Evolutionary conservation across 2,113 vertebrate species (phyloP), one percentile per base, ranked within the genome.

Genomic region (Hippoglossus stenolepis): DNA sequence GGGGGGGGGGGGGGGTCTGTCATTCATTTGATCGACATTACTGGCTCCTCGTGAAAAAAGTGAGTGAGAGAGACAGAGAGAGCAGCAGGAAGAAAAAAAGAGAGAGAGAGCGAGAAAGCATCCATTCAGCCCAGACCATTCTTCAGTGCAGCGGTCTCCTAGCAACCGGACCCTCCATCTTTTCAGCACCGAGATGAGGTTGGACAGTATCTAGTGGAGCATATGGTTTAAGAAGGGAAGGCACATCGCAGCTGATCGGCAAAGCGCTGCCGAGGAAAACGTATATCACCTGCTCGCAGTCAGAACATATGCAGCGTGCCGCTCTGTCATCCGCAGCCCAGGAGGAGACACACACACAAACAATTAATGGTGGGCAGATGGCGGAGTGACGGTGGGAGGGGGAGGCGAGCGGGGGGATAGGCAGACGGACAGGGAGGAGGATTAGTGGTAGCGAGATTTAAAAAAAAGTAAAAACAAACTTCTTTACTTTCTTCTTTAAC

Each of bases 281-380:
- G 83, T 87, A 86, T 76, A 85, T 93, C 91, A 93, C 92, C 92
- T 90, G 89, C 84, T 90, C 38, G 54, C 87, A 75, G 81, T 90
- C 77, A 38, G 67, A 92, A 84, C 90, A 91, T 91, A 90, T 80
- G 90, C 85, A 85, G 66, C 17, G 76, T 71, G 76, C 4, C 73
- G 76, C 83, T 83, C 77, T 77, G 87, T 89, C 91, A 80, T 84
- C 76, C 49, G 3, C 82, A 79, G 80, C 88, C 75, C 83, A 63
- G 77, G 70, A 91, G 84, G 68, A 83, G 68, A 90, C 78, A 85
- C 88, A 84, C 85, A 90, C 80, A 85, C 88, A 84, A 86, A 92
- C 91, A 90, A 90, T 92, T 90, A 92, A 90, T 92, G 89, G 85
- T 69, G 81, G 91, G 90, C 92, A 93, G 92, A 93, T 93, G 92